Evolutionary conservation across 2,797 vertebrate genomes (phyloP).

Genomic region (Anniella stebbinsi): DNA sequence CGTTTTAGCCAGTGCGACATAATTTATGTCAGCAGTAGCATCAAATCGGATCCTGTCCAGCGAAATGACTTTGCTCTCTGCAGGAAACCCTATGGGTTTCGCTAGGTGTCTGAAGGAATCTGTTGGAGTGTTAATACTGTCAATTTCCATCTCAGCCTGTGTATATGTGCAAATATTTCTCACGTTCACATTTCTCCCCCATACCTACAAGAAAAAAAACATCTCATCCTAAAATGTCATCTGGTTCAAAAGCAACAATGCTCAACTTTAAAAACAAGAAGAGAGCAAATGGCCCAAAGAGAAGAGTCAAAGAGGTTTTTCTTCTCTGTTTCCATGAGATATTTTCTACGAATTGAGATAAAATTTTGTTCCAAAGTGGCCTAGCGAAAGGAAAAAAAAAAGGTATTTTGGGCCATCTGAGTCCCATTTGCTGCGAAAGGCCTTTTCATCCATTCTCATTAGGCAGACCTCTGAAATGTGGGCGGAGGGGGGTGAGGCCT

Average conservation of each 20-base stretch:
- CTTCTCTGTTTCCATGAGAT: conserved; percentile 1
- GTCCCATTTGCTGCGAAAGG: conserved; percentile 49
- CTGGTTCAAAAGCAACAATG: neutral
- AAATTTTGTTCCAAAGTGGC: conserved; percentile 44
- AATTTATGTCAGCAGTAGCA: no score
- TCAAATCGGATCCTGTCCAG: no score
- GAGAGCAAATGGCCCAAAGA: neutral
- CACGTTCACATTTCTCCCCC: neutral
- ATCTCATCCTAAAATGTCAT: neutral
- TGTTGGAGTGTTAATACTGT: no score
- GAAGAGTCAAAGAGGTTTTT: no score
- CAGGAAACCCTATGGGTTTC: no score
- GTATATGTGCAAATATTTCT: no score
- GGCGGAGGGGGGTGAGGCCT: conserved; percentile 45
- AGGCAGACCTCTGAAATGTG: conserved; percentile 31
- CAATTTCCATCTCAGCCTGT: no score
- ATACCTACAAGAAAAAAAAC: neutral
- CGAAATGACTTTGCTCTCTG: no score
- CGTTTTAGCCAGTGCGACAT: no score
- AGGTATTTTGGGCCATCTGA: conserved; percentile 57
- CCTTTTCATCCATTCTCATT: conserved; percentile 66
- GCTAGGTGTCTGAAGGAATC: no score
- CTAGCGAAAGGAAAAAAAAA: conserved; percentile 12
- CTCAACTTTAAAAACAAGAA: neutral
- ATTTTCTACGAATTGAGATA: conserved; percentile 21